These are phyloP conservation scores for Chirona hameri DNA, from an alignment of 2,888 invertebrate species.

Conservation along the genomic window DNA sequence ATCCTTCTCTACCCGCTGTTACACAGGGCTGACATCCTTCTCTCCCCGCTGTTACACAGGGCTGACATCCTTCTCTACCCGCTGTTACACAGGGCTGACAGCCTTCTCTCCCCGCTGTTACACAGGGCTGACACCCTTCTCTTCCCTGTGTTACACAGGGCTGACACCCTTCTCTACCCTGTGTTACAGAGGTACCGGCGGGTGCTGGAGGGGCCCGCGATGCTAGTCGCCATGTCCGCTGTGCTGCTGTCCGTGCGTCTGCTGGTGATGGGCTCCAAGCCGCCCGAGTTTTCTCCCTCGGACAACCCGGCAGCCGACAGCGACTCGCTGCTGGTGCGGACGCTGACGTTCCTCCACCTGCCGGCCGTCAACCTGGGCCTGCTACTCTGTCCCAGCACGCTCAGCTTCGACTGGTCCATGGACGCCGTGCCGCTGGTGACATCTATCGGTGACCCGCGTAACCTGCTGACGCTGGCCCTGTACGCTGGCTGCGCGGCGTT, in stretches of 20 bases:
- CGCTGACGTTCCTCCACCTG: conserved; percentile 85
- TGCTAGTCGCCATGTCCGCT: conserved; percentile 61
- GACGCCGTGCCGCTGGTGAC: conserved; percentile 86
- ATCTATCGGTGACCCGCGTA: conserved; percentile 71
- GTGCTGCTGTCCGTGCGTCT: conserved; percentile 71
- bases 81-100: too few relatives aligned
- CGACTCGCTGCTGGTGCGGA: conserved; percentile 70
- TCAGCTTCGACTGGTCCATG: conserved; percentile 99
- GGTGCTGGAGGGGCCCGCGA: conserved; percentile 46
- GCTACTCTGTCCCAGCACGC: conserved; percentile 75
- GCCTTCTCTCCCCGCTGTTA: too few relatives aligned
- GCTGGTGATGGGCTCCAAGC: conserved; percentile 60
- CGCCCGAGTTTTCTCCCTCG: conserved; percentile 80
- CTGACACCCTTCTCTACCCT: conserved; percentile 32
- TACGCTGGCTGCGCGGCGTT: conserved; percentile 52
- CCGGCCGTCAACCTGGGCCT: conserved; percentile 87
- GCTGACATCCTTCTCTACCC: too few relatives aligned
- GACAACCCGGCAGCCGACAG: conserved; percentile 95
- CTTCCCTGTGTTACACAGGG: too few relatives aligned
- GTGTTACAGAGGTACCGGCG: conserved; percentile 43
- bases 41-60: too few relatives aligned
- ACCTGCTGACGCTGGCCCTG: conserved; percentile 68
- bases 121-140: too few relatives aligned
- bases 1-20: too few relatives aligned
- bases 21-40: too few relatives aligned